Evolutionary conservation across 2,797 vertebrate species (phyloP).

Genomic region (Adelosebastes latens): DNA sequence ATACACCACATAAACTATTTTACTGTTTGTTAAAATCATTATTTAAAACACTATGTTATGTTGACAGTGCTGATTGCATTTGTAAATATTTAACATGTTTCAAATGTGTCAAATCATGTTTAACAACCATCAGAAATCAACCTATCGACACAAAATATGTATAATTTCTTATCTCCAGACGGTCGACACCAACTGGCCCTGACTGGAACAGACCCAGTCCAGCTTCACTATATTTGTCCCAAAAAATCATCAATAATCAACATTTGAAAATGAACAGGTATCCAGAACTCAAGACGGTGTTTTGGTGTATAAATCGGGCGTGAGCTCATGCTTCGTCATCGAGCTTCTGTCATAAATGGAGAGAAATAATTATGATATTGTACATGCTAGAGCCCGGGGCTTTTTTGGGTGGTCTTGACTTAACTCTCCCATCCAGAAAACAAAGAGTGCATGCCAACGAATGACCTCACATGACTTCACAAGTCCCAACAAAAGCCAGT

Average conservation of each 20-base stretch:
- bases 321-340: neutral
- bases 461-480: slow-evolving; percentile 60
- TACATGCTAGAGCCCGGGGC: neutral
- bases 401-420: slow-evolving; percentile 1
- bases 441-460: slow-evolving; percentile 20
- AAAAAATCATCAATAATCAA: neutral
- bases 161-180: neutral
- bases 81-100: neutral
- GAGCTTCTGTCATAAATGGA: neutral
- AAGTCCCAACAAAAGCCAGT: slow-evolving; percentile 55
- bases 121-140: neutral
- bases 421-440: slow-evolving; percentile 10
- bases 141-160: neutral
- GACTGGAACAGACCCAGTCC: neutral
- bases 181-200: neutral
- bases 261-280: neutral
- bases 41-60: no score
- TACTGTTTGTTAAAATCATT: neutral
- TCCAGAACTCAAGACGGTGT: neutral
- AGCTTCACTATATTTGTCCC: neutral
- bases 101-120: neutral
- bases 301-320: neutral
- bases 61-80: neutral
- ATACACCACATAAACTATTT: neutral
- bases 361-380: neutral